Base-by-base conservation (phyloP, 2,888 invertebrate species). In the Thereva unica region DNA sequence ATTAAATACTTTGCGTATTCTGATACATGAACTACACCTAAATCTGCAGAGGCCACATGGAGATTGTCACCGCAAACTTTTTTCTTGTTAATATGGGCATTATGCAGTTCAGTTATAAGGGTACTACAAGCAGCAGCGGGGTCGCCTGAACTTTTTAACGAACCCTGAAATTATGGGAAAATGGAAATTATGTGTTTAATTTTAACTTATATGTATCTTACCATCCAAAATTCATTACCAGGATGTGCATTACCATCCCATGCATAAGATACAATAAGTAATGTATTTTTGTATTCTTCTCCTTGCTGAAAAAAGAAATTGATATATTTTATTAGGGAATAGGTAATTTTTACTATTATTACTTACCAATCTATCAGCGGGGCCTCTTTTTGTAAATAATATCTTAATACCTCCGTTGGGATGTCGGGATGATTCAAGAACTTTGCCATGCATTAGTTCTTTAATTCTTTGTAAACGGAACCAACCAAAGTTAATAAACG, bases 161-260 rank as follows among this genome's bases (percentile, higher is more conserved):
- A 8, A 34, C 64, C 53, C 64, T 64, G 6, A 23, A 52, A n/a
- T n/a, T n/a, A n/a, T n/a, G n/a, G n/a, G 41, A 8, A 64, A 44
- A 23, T 4, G 42, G 10, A 41, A 55, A 50, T 34, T 52, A 34
- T 5, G 5, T 6, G 23, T 3, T 50, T 52, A 44, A 4, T 7
- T 53, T 37, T 9, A 5, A 38, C 1, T 8, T n/a, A 41, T 8
- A 4, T 35, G 10, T 10, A 9, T 59, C 70, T 78, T 66, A 84
- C 84, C 72, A 78, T 77, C 90, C 90, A 90, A 76, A 87, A 90
- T 74, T 90, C 90, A 73, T 90, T 90, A 49, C 89, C 90, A 1
- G 90, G 89, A 67, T 88, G 82, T 0, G 89, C 85, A 74, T 90
- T 90, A 5, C 88, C 86, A 75, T 90, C 89, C 87, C 89, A 88